Base-by-base conservation (phyloP, 2,888 invertebrate genomes). In the Metopia argyrocephala region DNA sequence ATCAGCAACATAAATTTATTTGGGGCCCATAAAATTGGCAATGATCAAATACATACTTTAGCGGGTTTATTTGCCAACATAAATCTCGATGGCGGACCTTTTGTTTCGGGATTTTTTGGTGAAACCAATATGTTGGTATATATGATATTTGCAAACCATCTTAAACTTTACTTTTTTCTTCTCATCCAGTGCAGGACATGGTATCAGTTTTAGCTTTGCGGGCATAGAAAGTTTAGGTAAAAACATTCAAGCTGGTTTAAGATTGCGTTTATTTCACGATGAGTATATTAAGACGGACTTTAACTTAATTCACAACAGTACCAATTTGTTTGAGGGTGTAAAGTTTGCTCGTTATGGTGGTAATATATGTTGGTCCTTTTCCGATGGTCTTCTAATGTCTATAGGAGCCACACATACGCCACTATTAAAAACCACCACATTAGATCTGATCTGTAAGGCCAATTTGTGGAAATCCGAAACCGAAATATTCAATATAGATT, bases 381-480 rank as follows among this genome's bases (percentile, higher is more conserved):
- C 25, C n/a, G 46, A 59, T 15, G 69, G 69, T 50, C 48, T 50
- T 12, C 21, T 21, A 12, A 15, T 70, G 9, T n/a, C 50, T 20
- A 9, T 59, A 15, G 69, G 69, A 7, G 3, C 21, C 1, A 31
- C 48, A 7, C 59, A 70, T 25, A 70, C 48, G 2, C 28, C 5
- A 1, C 12, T 59, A 31, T 50, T 70, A 3, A 59, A 70, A n/a
- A 21, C 48, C 23, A 70, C 50, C 3, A 48, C 50, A 18, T 45
- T 59, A n/a, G 69, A 70, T 4, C 31, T 59, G 5, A 27, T 46
- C 2, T 25, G 31, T 7, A 70, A 61, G 18, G 23, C 20, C 4
- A 70, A 70, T 52, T 31, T 62, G n/a, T 62, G 71, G 62, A 62
- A 71, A 62, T 31, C 45, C 7, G 25, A 52, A 56, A 56, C 5